Conservation (phyloP, 2,113 vertebrate genomes). For the Chaenogobius annularis region DNA sequence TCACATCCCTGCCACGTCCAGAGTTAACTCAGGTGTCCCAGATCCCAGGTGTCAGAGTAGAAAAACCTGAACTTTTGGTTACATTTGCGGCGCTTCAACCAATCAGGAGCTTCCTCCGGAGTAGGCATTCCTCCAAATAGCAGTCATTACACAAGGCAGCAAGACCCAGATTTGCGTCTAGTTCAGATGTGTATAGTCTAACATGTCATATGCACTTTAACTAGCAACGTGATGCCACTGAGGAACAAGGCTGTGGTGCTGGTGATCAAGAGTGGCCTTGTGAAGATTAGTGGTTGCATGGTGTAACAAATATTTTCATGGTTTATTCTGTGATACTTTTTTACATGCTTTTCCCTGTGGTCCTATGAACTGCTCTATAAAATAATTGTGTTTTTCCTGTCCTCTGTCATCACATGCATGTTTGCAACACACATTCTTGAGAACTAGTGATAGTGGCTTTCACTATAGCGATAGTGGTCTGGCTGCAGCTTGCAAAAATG, state of each 20-base stretch:
- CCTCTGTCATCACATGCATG: constrained; percentile 29
- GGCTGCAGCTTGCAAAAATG: constrained; percentile 39
- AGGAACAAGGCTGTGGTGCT: not conserved
- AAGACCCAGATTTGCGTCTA: too few species aligned
- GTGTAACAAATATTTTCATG: not conserved
- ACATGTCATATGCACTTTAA: too few species aligned
- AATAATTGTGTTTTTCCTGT: constrained; percentile 33
- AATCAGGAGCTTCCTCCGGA: too few species aligned
- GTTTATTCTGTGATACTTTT: not conserved
- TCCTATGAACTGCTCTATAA: constrained; percentile 43
- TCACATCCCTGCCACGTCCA: too few species aligned
- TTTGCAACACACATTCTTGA: constrained; percentile 34
- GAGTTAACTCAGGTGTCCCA: too few species aligned
- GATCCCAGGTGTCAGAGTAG: too few species aligned
- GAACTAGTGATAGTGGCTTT: constrained; percentile 33
- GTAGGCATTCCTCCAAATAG: too few species aligned
- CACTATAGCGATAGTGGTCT: constrained; percentile 21
- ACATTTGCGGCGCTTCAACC: too few species aligned
- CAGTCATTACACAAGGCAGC: too few species aligned
- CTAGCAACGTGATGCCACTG: too few species aligned
- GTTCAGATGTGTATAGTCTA: too few species aligned
- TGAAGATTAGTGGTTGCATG: not conserved
- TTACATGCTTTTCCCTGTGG: not conserved
- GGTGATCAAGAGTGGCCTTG: not conserved
- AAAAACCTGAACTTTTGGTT: too few species aligned